phyloP scores from a whole-genome alignment of 2,888 invertebrate species.

The Cataglyphis rosenhaueri region DNA sequence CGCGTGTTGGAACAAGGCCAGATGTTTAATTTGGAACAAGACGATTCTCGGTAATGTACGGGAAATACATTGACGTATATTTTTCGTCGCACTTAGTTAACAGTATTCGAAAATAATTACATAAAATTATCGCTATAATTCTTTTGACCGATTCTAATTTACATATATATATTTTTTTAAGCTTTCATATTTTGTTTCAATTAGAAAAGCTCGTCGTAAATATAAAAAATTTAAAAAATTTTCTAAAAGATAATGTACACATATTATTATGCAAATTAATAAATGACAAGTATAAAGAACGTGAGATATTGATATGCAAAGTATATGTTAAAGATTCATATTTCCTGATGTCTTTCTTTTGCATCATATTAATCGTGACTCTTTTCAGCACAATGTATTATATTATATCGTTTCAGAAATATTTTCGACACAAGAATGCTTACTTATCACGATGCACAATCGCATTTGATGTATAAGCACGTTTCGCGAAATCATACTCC shows the following conservation, averaged over 20 bases:
- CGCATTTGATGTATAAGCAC: neutral
- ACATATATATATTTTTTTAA: neutral
- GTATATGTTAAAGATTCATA: neutral
- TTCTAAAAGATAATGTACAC: neutral
- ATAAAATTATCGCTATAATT: neutral
- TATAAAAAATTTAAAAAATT: neutral
- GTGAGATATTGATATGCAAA: neutral
- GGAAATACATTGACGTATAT: constrained; percentile 2
- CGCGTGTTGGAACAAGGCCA: constrained; percentile 32
- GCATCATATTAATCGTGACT: constrained; percentile 34
- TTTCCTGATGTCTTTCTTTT: neutral
- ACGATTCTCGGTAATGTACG: constrained; percentile 19
- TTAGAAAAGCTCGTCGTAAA: neutral
- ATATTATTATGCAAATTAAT: neutral
- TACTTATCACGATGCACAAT: constrained; percentile 7
- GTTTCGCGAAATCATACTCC: constrained; percentile 5
- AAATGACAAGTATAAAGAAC: neutral
- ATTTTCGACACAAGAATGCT: constrained; percentile 30
- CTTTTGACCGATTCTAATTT: neutral
- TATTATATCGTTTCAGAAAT: constrained; percentile 31
- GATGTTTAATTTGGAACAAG: constrained; percentile 32
- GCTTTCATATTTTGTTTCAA: neutral
- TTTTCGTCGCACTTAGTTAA: constrained; percentile 24
- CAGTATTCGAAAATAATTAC: neutral
- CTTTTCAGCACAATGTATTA: neutral